phyloP scores from a whole-genome alignment of 2,113 vertebrate genomes.

The Burhinus bistriatus region DNA sequence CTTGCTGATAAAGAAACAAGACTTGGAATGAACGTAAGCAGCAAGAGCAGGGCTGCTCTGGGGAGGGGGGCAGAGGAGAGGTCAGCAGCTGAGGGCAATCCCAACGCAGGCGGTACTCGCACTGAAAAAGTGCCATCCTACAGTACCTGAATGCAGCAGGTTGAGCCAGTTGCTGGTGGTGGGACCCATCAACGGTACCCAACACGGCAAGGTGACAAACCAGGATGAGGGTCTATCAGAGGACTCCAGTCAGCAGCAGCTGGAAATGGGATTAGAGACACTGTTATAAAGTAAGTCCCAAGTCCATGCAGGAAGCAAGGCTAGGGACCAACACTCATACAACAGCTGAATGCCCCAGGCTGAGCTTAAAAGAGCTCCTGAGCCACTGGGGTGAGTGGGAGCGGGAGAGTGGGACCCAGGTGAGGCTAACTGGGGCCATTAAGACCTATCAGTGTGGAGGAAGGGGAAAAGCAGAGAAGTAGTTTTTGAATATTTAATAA shows the following conservation, averaged over 20 bases:
- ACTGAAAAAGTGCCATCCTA: neutral
- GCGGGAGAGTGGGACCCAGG: neutral
- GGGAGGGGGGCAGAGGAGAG: rapidly evolving
- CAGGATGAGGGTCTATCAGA: neutral
- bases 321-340: neutral
- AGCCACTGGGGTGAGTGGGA: neutral
- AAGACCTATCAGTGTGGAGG: neutral
- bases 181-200: neutral
- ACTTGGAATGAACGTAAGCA: neutral
- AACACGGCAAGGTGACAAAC: rapidly evolving
- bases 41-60: neutral
- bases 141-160: neutral
- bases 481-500: neutral
- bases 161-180: neutral
- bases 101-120: neutral
- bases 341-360: neutral
- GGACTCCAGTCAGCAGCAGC: neutral
- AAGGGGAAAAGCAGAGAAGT: neutral
- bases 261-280: neutral
- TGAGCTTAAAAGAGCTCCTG: neutral
- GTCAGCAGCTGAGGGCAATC: neutral
- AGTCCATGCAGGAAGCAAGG: rapidly evolving
- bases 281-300: rapidly evolving
- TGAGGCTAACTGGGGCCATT: neutral
- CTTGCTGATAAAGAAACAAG: neutral